Base-by-base conservation (phyloP, 2,113 vertebrate genomes). In the Gulo gulo region DNA sequence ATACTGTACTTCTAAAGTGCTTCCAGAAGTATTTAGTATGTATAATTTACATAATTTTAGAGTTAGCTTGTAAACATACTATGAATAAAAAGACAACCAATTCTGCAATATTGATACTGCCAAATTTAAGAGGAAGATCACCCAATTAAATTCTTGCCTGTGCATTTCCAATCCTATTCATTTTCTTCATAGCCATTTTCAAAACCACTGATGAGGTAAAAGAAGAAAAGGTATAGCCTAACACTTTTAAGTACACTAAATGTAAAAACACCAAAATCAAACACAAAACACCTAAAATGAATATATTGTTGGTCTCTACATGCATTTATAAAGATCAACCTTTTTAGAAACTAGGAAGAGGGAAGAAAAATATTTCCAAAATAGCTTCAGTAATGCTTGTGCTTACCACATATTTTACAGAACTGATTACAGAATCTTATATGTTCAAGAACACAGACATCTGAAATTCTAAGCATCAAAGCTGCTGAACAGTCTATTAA, bases 91-190 rank as follows among this genome's bases (percentile, higher is more conserved):
- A 87, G 45, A 95, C 31, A 36, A 0, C 12, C 67, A 61, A 82
- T 61, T 81, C 34, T 87, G 6, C 0, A 82, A 42, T 79, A 47
- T 0, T 80, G 63, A 47, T 39, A 83, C 20, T 61, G 4, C 11
- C 31, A 79, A 91, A 76, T 20, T 55, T 45, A 82, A 93, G 29
- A 78, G 36, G 24, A 24, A 71, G 42, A 91, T 4, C 36, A 55
- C n/a, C 11, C 36, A 95, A 97, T 97, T 95, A 98, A 94, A 86
- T 61, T 76, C 80, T 96, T 98, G 97, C 91, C 97, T 97, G 96
- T 97, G 96, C 97, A 73, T 92, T 98, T 93, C 80, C 95, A 95
- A 94, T 87, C 47, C 93, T 97, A 98, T 24, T 42, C n/a, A n/a
- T 82, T 81, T 88, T 83, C 45, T 59, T 95, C 11, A 73, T 13